A percentile compares a stretch with the other conserved stretches of the same genome.
phyloP scores from a whole-genome alignment of 2,797 vertebrate genomes.

The Manis pentadactyla region DNA sequence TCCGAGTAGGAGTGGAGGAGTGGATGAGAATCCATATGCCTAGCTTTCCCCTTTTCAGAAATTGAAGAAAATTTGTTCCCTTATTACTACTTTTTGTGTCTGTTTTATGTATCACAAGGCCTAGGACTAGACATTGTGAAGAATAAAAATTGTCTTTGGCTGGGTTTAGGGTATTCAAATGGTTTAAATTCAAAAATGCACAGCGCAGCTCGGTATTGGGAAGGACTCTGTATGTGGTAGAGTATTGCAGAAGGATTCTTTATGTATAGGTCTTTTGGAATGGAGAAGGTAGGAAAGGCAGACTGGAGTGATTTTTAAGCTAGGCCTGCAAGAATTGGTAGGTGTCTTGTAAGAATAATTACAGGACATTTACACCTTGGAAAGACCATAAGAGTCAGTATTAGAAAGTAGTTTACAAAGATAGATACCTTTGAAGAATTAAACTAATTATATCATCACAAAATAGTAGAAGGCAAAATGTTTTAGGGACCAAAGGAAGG shows the following conservation, averaged over 20 bases:
- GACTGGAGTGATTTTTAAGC: not conserved
- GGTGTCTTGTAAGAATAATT: not conserved
- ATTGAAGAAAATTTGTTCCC: not conserved
- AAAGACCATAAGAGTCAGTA: not conserved
- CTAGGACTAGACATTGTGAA: not conserved
- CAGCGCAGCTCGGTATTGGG: not conserved
- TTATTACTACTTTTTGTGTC: not conserved
- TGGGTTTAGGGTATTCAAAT: not conserved
- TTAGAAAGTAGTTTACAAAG: slow-evolving; percentile 23
- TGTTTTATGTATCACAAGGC: not conserved
- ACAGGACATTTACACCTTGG: not conserved
- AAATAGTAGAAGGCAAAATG: not conserved
- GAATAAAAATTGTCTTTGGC: not conserved
- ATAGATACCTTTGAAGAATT: slow-evolving; percentile 46
- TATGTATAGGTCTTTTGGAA: not conserved
- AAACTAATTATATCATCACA: not conserved
- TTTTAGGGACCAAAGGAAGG: not conserved
- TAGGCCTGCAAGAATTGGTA: not conserved
- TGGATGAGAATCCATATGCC: not conserved
- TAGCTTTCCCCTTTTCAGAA: not conserved
- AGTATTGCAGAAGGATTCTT: not conserved
- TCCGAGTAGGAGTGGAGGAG: not conserved
- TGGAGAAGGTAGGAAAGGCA: not conserved
- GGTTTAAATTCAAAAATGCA: not conserved
- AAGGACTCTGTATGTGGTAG: not conserved